Conservation (phyloP, 2,888 invertebrate genomes). For the Hypercompe scribonia region DNA sequence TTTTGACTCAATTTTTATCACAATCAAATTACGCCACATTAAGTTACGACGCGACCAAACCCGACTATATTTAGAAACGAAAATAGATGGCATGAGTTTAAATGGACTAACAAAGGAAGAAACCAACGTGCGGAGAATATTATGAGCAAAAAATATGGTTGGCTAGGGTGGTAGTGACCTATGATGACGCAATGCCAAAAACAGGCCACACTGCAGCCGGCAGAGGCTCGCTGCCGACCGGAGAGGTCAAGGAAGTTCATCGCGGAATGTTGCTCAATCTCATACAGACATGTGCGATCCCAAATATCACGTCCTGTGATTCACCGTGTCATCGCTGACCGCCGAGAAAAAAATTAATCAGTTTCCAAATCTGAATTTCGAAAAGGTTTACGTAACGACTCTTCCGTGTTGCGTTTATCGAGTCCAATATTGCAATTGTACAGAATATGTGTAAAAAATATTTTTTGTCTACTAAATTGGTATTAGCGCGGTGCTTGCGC, state of each 20-base stretch:
- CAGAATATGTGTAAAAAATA: slow-evolving; percentile 29
- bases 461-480: slow-evolving; percentile 29
- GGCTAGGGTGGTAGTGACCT: slow-evolving; percentile 83
- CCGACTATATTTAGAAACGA: slow-evolving; percentile 73
- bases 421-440: slow-evolving; percentile 49
- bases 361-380: slow-evolving; percentile 50
- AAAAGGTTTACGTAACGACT: slow-evolving; percentile 46
- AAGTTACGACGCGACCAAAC: slow-evolving; percentile 68
- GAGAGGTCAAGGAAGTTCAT: slow-evolving; percentile 83
- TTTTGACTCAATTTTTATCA: slow-evolving; percentile 63
- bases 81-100: slow-evolving; percentile 76
- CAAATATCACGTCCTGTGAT: slow-evolving; percentile 55
- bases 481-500: slow-evolving; percentile 26
- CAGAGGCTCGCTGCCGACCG: slow-evolving; percentile 51
- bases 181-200: slow-evolving; percentile 85
- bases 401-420: slow-evolving; percentile 51
- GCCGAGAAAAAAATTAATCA: slow-evolving; percentile 38
- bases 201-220: slow-evolving; percentile 77
- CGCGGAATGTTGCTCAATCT: slow-evolving; percentile 73
- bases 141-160: slow-evolving; percentile 82
- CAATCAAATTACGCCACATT: slow-evolving; percentile 75
- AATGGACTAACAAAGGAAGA: slow-evolving; percentile 83
- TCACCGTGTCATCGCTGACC: slow-evolving; percentile 49
- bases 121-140: slow-evolving; percentile 79
- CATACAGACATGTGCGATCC: slow-evolving; percentile 63